Base-by-base conservation (phyloP, 2,888 invertebrate genomes). In the Ellobium chinense region DNA sequence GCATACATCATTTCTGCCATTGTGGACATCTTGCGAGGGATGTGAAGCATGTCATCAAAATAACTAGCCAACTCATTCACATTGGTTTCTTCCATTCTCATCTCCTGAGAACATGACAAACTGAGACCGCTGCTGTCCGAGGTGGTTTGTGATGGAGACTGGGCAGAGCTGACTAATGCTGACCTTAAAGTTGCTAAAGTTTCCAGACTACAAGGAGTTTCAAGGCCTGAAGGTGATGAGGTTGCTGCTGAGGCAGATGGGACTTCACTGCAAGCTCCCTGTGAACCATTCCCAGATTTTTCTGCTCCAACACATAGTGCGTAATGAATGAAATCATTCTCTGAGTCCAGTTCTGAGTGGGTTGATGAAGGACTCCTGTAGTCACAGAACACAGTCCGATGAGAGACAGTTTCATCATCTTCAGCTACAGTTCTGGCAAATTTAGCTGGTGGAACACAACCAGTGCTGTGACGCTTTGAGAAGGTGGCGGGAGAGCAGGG, bases 1-100 rank as follows among this genome's bases (percentile, higher is more conserved):
- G 97, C 98, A 93, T 98, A 98, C 98, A 98, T 98, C 97, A 98
- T 98, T 94, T 98, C 98, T 82, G 98, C 98, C 98, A 98, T 98
- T 80, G 96, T 95, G 69, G 98, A 98, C 98, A 98, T 98, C 93
- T 98, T 98, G 94, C 97, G 97, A 86, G 98, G 98, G 94, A 98
- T 98, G 94, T 98, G 97, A 87, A 98, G 97, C 94, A 97, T 96
- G 84, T 97, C 97, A 94, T 98, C 98, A 93, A 98, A 97, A 93
- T 98, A 98, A 93, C 97, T 96, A 83, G 98, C 98, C 89, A 98
- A 94, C 94, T 98, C 98, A 93, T 97, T 97, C 89, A 98, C 98
- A 68, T 97, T 97, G 21, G 63, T 75, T 60, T 83, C 83, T 88
- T 94, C 94, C 34, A 95, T 94, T 86, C 95, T 94, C 4, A 96